Percentiles rank a stretch among this genome's conserved stretches.
phyloP scores from a whole-genome alignment of 2,113 vertebrate genomes.

The Megaceryle maxima region DNA sequence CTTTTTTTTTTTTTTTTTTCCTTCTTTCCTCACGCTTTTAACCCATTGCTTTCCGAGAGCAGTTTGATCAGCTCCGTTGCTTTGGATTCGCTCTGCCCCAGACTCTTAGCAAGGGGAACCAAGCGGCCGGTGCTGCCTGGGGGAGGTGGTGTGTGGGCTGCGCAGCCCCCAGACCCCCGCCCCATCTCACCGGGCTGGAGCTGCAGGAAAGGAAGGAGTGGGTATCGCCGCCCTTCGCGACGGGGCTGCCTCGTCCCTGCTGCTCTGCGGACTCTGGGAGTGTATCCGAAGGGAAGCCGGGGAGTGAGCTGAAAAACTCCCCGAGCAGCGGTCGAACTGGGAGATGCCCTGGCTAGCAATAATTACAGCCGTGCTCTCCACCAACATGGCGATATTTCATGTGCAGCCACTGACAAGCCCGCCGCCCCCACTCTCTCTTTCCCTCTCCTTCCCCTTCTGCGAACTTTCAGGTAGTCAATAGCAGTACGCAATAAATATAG shows the following conservation, averaged over 20 bases:
- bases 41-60: conserved; percentile 47
- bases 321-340: background rate
- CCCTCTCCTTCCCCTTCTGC: background rate
- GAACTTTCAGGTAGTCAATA: conserved; percentile 26
- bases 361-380: conserved; percentile 21
- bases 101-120: background rate
- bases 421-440: background rate
- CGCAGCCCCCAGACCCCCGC: background rate
- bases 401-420: background rate
- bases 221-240: background rate
- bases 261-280: background rate
- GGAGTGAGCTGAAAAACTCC: background rate
- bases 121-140: background rate
- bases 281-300: background rate
- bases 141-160: background rate
- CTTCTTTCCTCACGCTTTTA: conserved; percentile 6
- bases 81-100: background rate
- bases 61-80: background rate
- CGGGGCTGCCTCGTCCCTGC: background rate
- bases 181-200: background rate
- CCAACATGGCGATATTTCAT: conserved; percentile 75
- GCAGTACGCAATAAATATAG: background rate
- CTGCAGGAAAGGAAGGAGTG: background rate
- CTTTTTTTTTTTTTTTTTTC: background rate
- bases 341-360: background rate